Evolutionary conservation across 2,113 vertebrate species (phyloP), one percentile per base, ranked within the genome.

Genomic region (Pelusios castaneus): DNA sequence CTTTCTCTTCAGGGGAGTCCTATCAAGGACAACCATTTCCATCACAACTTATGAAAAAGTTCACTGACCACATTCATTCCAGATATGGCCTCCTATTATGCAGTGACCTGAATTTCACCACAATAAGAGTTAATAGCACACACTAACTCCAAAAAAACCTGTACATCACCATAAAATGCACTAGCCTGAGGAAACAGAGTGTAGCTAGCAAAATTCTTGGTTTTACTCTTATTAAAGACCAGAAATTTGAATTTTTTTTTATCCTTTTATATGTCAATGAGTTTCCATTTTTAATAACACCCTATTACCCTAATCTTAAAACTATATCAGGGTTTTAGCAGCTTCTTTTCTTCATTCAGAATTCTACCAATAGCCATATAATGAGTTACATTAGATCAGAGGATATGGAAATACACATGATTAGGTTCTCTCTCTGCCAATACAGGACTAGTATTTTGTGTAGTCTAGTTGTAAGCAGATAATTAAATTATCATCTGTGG

Each of bases 251-350:
- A 2, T 11, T 1, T 80, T 19, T 56, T 84, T 10, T 31, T 67
- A 16, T 5, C 29, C 29, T 10, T 54, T 49, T 12, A 73, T 0
- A 0, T 10, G 2, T 52, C 12, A 52, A 52, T 52, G 3, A 51
- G 49, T 51, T 51, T 51, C 49, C 13, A 29, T 58, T 27, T 58
- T 58, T 63, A 63, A 63, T 34, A 63, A 34, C 7, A n/a, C 27
- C 3, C 16, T 8, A 25, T 75, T 75, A 75, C 11, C 22, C 24
- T 43, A 75, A 43, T 27, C 70, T 75, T 43, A 41, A 38, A 43
- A 43, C 10, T 75, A 13, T 43, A 75, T 21, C 22, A 41, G 70
- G 70, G 24, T 73, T 73, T 73, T 73, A 38, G n/a, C 17, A 38
- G n/a, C 17, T 38, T 0, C 5, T 80, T 60, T 84, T 60, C 47